phyloP scores from a whole-genome alignment of 2,888 invertebrate species.

The Leptopilina drosophilae region DNA sequence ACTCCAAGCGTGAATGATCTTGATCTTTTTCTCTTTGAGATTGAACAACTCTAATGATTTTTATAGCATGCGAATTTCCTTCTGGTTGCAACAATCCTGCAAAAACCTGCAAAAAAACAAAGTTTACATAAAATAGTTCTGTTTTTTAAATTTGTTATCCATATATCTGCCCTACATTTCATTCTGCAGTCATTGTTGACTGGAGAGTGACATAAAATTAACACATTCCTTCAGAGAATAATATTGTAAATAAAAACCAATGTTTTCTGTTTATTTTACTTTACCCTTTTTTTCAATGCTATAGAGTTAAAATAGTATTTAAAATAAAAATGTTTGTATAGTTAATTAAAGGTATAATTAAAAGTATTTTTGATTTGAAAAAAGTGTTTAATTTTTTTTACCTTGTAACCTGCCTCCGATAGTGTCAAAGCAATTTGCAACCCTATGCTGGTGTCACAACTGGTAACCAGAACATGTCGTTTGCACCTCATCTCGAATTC shows the following conservation, averaged over 20 bases:
- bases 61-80: conserved; percentile 80
- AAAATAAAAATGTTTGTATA: too few species aligned
- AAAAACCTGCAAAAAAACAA: conserved; percentile 79
- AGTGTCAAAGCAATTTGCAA: conserved; percentile 81
- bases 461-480: conserved; percentile 87
- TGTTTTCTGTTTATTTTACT: too few species aligned
- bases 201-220: too few species aligned
- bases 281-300: too few species aligned
- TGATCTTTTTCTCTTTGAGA: conserved; percentile 78
- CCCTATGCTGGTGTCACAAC: conserved; percentile 88
- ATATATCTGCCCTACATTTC: too few species aligned
- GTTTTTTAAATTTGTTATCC: too few species aligned
- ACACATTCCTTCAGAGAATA: too few species aligned
- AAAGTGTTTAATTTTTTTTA: conserved; percentile 49
- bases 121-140: too few species aligned
- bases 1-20: conserved; percentile 76
- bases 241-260: too few species aligned
- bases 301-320: too few species aligned
- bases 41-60: conserved; percentile 81
- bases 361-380: neutral
- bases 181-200: too few species aligned
- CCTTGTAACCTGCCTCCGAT: conserved; percentile 72
- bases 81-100: conserved; percentile 83
- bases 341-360: too few species aligned
- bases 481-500: conserved; percentile 81